Base-by-base conservation (phyloP, 2,113 vertebrate species). In the Brienomyrus brachyistius region DNA sequence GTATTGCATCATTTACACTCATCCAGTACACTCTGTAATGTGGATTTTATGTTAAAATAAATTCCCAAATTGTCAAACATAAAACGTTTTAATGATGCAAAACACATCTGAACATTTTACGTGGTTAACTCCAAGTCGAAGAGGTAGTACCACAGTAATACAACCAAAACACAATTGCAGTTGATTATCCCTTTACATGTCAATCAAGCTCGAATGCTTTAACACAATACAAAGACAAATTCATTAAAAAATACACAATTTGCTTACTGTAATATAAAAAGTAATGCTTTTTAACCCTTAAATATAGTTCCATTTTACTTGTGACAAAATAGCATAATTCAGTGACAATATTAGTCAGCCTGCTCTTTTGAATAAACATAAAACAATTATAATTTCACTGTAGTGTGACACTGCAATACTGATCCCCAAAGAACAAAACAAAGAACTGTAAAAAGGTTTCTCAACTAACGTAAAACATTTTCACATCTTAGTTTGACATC, bases 341-440 rank as follows among this genome's bases (percentile, higher is more conserved):
- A 48, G 40, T 45, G 54, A 74, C 35, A 52, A 31, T 89, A 27
- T 45, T 45, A 43, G 43, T 62, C 43, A 35, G 54, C 40, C 40
- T 62, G 86, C 56, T 80, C 74, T 80, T 80, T 80, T 80, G 74
- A 80, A 80, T 80, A 43, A 80, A 74, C 66, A 74, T 74, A 84
- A 89, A 80, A 52, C 70, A 86, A 52, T 89, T 92, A 80, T 80
- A 80, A 80, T 80, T 80, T 80, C 43, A 80, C 74, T 80, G 90
- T 93, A 91, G 88, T 93, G 91, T 92, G 93, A 92, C 92, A 82
- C 90, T 92, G 70, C 90, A 90, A 93, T 43, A 31, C 89, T 83
- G 88, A 80, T 89, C 88, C 88, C 50, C 91, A 77, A 54, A 87
- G 80, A 86, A 90, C 62, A 40, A 40, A 77, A 21, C 40, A 77